These are phyloP conservation scores for Hermodice carunculata DNA, from an alignment of 2,888 invertebrate species.

Conservation along the genomic window DNA sequence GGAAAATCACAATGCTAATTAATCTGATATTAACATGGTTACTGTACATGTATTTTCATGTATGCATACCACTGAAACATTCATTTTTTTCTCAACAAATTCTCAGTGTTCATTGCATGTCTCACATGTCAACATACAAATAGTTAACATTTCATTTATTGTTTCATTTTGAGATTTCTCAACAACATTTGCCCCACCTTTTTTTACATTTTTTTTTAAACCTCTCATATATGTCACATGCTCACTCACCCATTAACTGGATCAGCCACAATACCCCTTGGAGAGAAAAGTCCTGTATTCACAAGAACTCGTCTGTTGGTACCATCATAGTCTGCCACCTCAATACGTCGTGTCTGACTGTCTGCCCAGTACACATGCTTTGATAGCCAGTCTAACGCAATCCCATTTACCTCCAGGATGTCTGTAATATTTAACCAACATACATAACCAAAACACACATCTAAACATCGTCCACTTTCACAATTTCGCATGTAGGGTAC, in stretches of 20 bases:
- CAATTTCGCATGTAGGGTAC: too few relatives aligned
- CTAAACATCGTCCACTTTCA: not conserved
- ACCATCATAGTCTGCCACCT: constrained; percentile 60
- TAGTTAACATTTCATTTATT: too few relatives aligned
- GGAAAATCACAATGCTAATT: too few relatives aligned
- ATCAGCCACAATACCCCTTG: constrained; percentile 58
- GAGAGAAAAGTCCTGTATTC: constrained; percentile 45
- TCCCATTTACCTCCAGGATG: constrained; percentile 52
- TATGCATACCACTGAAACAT: too few relatives aligned
- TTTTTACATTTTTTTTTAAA: not conserved
- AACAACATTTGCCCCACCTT: not conserved
- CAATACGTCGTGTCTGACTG: constrained; percentile 49
- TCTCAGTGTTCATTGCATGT: too few relatives aligned
- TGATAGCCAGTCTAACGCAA: constrained; percentile 60
- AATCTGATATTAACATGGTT: too few relatives aligned
- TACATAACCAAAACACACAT: not conserved
- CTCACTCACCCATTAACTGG: constrained; percentile 56
- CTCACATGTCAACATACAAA: too few relatives aligned
- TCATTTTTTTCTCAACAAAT: too few relatives aligned
- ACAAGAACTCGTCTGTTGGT: constrained; percentile 47
- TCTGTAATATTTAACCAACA: constrained; percentile 18
- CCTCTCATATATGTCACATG: not conserved
- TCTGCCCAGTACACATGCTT: constrained; percentile 65
- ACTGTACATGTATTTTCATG: too few relatives aligned
- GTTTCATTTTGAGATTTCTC: not conserved